These are phyloP conservation scores for Sinocyclocheilus anophthalmus DNA, from an alignment of 2,113 vertebrate genomes.

Conservation along the genomic window DNA sequence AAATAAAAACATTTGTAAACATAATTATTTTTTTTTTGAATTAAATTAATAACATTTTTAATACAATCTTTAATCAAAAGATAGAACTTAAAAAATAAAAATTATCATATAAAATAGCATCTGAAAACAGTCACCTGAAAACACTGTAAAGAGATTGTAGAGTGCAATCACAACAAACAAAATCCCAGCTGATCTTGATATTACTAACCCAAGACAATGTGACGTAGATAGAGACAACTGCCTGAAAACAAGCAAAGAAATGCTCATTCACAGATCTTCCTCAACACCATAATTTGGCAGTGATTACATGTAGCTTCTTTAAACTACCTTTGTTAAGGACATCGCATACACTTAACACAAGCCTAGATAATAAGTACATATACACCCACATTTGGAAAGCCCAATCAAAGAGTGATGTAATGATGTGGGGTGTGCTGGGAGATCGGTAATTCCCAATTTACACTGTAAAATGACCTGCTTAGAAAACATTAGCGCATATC, in stretches of 20 bases:
- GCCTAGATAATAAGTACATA: slow-evolving; percentile 28
- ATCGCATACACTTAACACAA: slow-evolving; percentile 1
- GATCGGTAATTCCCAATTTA: slow-evolving; percentile 73
- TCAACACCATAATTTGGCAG: slow-evolving; percentile 1
- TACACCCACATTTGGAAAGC: slow-evolving; percentile 3
- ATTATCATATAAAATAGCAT: no score
- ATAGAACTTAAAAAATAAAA: no score
- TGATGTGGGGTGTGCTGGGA: slow-evolving; percentile 61
- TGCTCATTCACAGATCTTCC: neutral
- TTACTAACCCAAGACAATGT: no score
- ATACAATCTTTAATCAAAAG: no score
- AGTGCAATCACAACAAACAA: no score
- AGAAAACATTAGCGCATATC: slow-evolving; percentile 72
- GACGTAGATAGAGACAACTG: no score
- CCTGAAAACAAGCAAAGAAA: neutral
- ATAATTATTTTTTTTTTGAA: no score
- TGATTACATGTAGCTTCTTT: neutral
- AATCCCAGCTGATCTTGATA: no score
- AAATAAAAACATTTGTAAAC: no score
- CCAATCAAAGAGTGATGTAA: slow-evolving; percentile 41
- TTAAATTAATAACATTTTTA: no score
- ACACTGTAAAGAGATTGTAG: no score
- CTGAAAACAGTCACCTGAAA: no score
- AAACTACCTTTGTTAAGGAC: neutral
- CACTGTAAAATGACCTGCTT: slow-evolving; percentile 70